These are phyloP conservation scores for Eilema griseolum DNA, from an alignment of 2,888 invertebrate species.

Conservation along the genomic window DNA sequence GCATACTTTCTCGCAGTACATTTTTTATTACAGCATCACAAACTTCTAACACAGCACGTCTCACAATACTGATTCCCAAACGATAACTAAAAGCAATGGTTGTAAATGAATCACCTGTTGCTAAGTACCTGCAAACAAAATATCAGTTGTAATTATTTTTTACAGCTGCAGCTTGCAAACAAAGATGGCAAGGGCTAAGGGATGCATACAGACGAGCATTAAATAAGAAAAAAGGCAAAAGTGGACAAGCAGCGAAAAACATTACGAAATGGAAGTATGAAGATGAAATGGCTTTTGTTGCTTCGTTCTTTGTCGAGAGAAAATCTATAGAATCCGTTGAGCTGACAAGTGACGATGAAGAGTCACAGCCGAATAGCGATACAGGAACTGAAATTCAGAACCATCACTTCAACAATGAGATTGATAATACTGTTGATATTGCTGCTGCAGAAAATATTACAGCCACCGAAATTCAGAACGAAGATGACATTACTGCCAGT, in stretches of 20 bases:
- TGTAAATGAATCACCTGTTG: conserved; percentile 33
- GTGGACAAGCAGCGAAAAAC: conserved; percentile 26
- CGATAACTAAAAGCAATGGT: conserved; percentile 34
- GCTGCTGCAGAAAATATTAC: conserved; percentile 20
- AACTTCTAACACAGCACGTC: conserved; percentile 29
- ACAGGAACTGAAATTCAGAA: conserved; percentile 13
- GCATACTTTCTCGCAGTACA: conserved; percentile 27
- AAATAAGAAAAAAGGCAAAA: conserved; percentile 36
- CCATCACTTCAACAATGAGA: too few species aligned
- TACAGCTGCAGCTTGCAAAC: conserved; percentile 33
- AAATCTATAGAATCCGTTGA: conserved; percentile 42
- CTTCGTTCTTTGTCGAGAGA: conserved; percentile 37
- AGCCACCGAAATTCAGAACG: conserved; percentile 17
- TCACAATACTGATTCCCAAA: conserved; percentile 29
- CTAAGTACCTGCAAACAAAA: conserved; percentile 36
- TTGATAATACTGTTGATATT: conserved; percentile 19
- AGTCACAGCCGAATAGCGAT: conserved; percentile 13
- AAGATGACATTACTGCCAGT: conserved; percentile 18
- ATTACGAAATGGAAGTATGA: conserved; percentile 36
- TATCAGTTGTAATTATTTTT: conserved; percentile 16
- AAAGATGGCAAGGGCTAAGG: conserved; percentile 35
- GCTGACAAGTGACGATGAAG: conserved; percentile 45
- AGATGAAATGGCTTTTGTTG: conserved; percentile 47
- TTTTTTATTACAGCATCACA: conserved; percentile 37
- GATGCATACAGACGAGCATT: conserved; percentile 35